Conservation (phyloP, 2,797 vertebrate genomes). For the Propithecus perrieri region DNA sequence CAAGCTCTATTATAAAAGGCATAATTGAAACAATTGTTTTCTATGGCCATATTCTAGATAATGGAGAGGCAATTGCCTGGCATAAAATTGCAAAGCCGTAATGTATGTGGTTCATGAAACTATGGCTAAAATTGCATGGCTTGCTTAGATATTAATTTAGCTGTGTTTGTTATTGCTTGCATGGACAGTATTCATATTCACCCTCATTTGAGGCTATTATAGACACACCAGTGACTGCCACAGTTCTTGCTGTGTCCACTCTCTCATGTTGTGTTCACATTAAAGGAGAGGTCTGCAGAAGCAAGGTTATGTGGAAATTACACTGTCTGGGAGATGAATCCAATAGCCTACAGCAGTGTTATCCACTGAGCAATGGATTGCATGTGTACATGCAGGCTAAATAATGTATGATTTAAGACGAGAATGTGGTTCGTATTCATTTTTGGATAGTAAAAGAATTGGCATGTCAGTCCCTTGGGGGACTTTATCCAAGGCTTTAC, state of each 20-base stretch:
- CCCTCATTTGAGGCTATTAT: neutral
- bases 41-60: slow-evolving; percentile 17
- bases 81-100: slow-evolving; percentile 34
- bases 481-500: slow-evolving; percentile 76
- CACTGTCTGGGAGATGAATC: slow-evolving; percentile 57
- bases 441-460: slow-evolving; percentile 66
- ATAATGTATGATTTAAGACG: slow-evolving; percentile 72
- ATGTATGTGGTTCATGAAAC: slow-evolving; percentile 30
- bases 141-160: slow-evolving; percentile 22
- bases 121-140: neutral
- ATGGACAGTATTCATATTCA: neutral
- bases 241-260: neutral
- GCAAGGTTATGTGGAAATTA: slow-evolving; percentile 63
- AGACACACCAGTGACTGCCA: neutral
- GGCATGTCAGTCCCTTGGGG: slow-evolving; percentile 41
- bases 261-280: slow-evolving; percentile 50
- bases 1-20: slow-evolving; percentile 27
- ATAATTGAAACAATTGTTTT: slow-evolving; percentile 55
- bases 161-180: slow-evolving; percentile 4
- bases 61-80: slow-evolving; percentile 38
- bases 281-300: slow-evolving; percentile 5
- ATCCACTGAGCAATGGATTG: slow-evolving; percentile 55
- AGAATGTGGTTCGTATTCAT: slow-evolving; percentile 57
- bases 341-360: slow-evolving; percentile 46
- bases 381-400: slow-evolving; percentile 64